phyloP scores from a whole-genome alignment of 2,888 invertebrate species.

The Agrotis puta region DNA sequence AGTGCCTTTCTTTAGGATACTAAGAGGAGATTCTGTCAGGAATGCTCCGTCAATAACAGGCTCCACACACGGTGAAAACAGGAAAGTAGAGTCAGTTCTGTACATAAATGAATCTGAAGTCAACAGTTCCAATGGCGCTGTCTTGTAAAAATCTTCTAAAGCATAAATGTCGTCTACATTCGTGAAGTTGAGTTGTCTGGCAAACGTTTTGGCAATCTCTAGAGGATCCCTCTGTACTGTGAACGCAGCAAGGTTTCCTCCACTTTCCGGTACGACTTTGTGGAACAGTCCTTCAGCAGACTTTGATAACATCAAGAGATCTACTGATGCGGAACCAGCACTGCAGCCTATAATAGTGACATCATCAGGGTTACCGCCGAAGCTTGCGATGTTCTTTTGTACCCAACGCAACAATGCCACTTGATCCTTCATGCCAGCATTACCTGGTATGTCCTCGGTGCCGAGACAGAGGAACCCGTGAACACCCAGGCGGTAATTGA shows the following conservation, averaged over 20 bases:
- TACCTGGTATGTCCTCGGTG: conserved; percentile 71
- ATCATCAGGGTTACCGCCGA: conserved; percentile 77
- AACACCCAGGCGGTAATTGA: conserved; percentile 27
- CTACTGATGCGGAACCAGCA: conserved; percentile 73
- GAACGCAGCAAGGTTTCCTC: conserved; percentile 68
- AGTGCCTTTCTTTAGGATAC: conserved; percentile 69
- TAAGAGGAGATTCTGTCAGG: conserved; percentile 71
- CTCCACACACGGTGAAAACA: conserved; percentile 71
- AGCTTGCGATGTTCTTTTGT: conserved; percentile 73
- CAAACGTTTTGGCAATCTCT: conserved; percentile 68
- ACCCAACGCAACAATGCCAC: conserved; percentile 77
- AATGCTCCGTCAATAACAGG: conserved; percentile 67
- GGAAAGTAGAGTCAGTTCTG: conserved; percentile 55
- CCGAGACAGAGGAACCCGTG: conserved; percentile 39
- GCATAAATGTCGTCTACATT: conserved; percentile 71
- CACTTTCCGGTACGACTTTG: conserved; percentile 77
- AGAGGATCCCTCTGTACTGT: conserved; percentile 57
- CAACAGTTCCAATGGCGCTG: conserved; percentile 67
- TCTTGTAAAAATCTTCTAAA: conserved; percentile 76
- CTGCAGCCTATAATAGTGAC: conserved; percentile 75
- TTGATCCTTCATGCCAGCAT: conserved; percentile 80
- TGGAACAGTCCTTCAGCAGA: conserved; percentile 72
- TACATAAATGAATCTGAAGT: conserved; percentile 55
- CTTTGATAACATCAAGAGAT: conserved; percentile 74
- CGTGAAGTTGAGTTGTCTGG: conserved; percentile 66